Evolutionary conservation across 2,797 vertebrate species (phyloP), one percentile per base, ranked within the genome.

Genomic region (Sebastes trivittatus): DNA sequence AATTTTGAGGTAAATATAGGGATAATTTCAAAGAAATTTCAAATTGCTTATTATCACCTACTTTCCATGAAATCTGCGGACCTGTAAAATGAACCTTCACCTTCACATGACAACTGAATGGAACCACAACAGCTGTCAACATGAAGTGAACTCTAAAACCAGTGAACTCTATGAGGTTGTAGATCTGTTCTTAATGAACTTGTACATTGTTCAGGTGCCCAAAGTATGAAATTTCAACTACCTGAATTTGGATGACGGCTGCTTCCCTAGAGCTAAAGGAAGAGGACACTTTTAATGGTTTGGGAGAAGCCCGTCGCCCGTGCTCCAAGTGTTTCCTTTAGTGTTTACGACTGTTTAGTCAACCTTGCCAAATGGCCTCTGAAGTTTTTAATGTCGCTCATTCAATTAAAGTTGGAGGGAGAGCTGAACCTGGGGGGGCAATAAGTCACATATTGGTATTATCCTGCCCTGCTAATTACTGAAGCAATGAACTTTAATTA

Each of bases 401-500:
- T 95, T 94, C 93, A 95, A 94, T 95, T 94, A 93, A 93, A 94
- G 93, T 93, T 94, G 23, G 86, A 88, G 81, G 84, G 78, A 85
- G 87, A 91, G 85, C 77, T 83, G 80, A 91, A 91, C 92, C 94
- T 90, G 88, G 60, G 93, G 90, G 92, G 90, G 84, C 93, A 91
- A 94, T 91, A 89, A 93, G 92, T 94, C 92, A 91, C 90, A 82
- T 92, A 94, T 89, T 93, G 89, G 89, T 94, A 94, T 95, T 95
- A 95, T 94, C 91, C 92, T 90, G 89, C 89, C 80, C 87, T 80
- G 93, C 93, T 95, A 94, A 95, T 95, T 95, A 94, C 93, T 52
- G 86, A 95, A 90, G 92, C 92, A 93, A 93, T 95, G 89, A 94
- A 95, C 94, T 95, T 95, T 95, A 94, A 95, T 94, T 94, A 95